Base-by-base conservation (phyloP, 2,113 vertebrate genomes). In the Lichenostomus cassidix region DNA sequence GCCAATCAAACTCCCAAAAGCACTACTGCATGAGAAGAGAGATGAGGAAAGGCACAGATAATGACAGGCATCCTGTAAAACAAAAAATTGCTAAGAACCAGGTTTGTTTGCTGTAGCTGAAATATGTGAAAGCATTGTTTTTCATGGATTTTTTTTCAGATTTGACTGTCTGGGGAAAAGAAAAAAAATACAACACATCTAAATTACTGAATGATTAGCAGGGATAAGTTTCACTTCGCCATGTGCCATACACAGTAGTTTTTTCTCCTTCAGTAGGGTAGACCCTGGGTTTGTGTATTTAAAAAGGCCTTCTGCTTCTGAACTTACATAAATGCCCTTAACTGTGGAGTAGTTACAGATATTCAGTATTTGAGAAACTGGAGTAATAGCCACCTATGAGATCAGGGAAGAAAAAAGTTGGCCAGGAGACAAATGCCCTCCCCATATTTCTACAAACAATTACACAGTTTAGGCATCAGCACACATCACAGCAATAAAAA, bases 161-260 rank as follows among this genome's bases (percentile, higher is more conserved):
- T 93, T 91, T 96, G 52, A 92, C 62, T 77, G 73, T 86, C 86
- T 73, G 76, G 7, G 20, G 17, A 69, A 93, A 92, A 94, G 71
- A 92, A 97, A 96, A 96, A 97, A 20, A 86, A 71, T 28, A 62
- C 44, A 49, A n/a, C 53, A 28, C 9, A 87, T 88, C 83, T 92
- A 90, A 96, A 95, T 92, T 81, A 68, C 50, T 75, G 59, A 94
- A 93, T 83, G 96, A 96, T 90, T 90, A 96, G 68, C 87, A 84
- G 13, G 11, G 37, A 80, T 39, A 89, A 75, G 53, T 87, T 87
- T 82, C 58, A 77, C 46, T 83, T 95, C 6, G 10, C 53, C 64
- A 46, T 73, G 78, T 75, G 65, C 77, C 80, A 96, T 69, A 80
- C 12, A 92, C 13, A 91, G 87, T 33, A 77, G 53, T 69, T 91